Evolutionary conservation across 1,140 invertebrate genomes (phyloP).

Genomic region (Drosophila nannoptera): DNA sequence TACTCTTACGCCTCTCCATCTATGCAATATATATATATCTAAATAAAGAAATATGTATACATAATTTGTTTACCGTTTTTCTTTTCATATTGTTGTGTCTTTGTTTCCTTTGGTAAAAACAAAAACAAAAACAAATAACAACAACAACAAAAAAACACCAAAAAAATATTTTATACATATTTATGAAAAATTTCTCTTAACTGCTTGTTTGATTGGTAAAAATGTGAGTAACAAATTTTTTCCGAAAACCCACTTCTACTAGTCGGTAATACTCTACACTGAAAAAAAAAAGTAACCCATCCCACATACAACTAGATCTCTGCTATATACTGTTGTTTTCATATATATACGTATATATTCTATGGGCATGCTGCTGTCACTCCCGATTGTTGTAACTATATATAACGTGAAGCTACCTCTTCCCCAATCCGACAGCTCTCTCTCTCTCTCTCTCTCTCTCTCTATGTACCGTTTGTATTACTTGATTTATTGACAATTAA

Average conservation of each 20-base stretch:
- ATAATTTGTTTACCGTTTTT: constrained; percentile 47
- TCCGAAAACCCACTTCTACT: constrained; percentile 55
- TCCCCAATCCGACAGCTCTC: too few species aligned
- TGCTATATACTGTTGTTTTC: constrained; percentile 13
- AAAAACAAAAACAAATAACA: background rate
- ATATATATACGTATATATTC: constrained; percentile 26
- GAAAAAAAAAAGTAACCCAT: constrained; percentile 8
- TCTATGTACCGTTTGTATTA: too few species aligned
- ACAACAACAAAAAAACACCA: background rate
- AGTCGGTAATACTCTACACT: constrained; percentile 58
- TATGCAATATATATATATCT: constrained; percentile 22
- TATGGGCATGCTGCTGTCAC: constrained; percentile 66
- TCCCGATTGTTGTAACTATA: constrained; percentile 17
- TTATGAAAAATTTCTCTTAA: constrained; percentile 78
- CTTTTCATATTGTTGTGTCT: constrained; percentile 51
- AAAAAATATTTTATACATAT: constrained; percentile 48
- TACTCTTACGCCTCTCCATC: background rate
- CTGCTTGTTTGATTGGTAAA: constrained; percentile 79
- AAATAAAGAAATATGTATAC: constrained; percentile 41
- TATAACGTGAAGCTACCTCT: too few species aligned
- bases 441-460: too few species aligned
- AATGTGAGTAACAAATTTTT: constrained; percentile 78
- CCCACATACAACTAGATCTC: constrained; percentile 18
- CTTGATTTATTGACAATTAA: too few species aligned
- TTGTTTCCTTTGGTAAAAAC: constrained; percentile 50